Base-by-base conservation (phyloP, 2,113 vertebrate species). In the Lamprologus speciosus region DNA sequence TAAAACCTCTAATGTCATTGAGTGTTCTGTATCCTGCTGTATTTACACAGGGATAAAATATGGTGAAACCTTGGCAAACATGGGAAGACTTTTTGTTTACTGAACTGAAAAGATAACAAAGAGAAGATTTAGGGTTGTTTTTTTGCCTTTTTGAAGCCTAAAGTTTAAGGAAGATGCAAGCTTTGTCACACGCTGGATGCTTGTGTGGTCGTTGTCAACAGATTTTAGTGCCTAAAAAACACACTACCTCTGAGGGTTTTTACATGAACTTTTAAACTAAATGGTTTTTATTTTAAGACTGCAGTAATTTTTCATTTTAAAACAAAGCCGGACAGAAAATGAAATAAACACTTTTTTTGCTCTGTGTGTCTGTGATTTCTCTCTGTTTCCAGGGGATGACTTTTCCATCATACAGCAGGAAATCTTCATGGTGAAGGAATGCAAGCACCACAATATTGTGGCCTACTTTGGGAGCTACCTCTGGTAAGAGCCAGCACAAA, bases 351-450 rank as follows among this genome's bases (percentile, higher is more conserved):
- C 17, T 5, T 23, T 28, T 75, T 47, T 17, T 6, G 7, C 4
- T 88, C 79, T 53, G 8, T 81, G 82, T 88, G 86, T 91, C 26
- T 88, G 26, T 85, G 87, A 86, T 60, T 80, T 90, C 82, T 90
- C 60, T 93, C 68, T 86, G 45, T 96, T 97, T 97, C 63, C 96
- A 99, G 99, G 98, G 87, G 99, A 99, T 79, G 99, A 99, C 95
- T 99, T 99, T 95, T 99, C 98, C 80, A 97, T 99, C 95, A 99
- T 99, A 63, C 98, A 99, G 92, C 99, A 99, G 94, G 99, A 99
- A 97, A 99, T 99, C 85, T 99, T 98, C 92, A 99, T 99, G 98
- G 98, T 99, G 93, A 99, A 99, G 95, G 99, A 99, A 96, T 99
- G 99, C 96, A 99, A 97, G 90, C 98, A 99, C 84, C 97, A 97